Base-by-base conservation (phyloP, 2,888 invertebrate species). In the Platynereis dumerilii region DNA sequence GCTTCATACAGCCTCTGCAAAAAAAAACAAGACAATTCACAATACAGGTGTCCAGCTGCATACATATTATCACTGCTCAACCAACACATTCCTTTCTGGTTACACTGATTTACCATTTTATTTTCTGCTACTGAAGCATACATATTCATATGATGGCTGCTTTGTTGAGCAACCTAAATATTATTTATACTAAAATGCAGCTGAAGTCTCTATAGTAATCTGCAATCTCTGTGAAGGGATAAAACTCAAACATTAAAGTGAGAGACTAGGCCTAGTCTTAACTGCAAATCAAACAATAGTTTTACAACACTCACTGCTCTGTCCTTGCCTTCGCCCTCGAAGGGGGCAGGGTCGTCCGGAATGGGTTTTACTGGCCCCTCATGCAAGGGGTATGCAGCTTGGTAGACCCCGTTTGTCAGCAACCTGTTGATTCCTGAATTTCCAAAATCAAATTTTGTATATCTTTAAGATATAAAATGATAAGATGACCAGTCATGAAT, bases 1-100 rank as follows among this genome's bases (percentile, higher is more conserved):
- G 94, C 90, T 2, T 87, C 89, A 81, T 90, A 91, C 28, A 94
- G 86, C 48, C 91, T 84, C 78, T 91, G 64, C 22, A 59, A 58
- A 39, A 26, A 20, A 52, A 54, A 57, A 44, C 5, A 22, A 48
- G n/a, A 48, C 5, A 20, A 17, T 42, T 17, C 17, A 17, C 17
- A 42, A 42, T n/a, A n/a, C n/a, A n/a, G n/a, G n/a, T n/a, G n/a
- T n/a, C n/a, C n/a, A n/a, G n/a, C n/a, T n/a, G n/a, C n/a, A n/a
- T n/a, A n/a, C n/a, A n/a, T n/a, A n/a, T n/a, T n/a, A n/a, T n/a
- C n/a, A n/a, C n/a, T n/a, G n/a, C n/a, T n/a, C n/a, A n/a, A n/a
- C n/a, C n/a, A n/a, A n/a, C n/a, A n/a, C n/a, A n/a, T n/a, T n/a
- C n/a, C n/a, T n/a, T n/a, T n/a, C n/a, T n/a, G n/a, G n/a, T n/a